Percentiles rank a stretch among this genome's conserved stretches.
Conservation (phyloP, 64 coral and sea anemone genomes). For the Stichodactyla mertensii region DNA sequence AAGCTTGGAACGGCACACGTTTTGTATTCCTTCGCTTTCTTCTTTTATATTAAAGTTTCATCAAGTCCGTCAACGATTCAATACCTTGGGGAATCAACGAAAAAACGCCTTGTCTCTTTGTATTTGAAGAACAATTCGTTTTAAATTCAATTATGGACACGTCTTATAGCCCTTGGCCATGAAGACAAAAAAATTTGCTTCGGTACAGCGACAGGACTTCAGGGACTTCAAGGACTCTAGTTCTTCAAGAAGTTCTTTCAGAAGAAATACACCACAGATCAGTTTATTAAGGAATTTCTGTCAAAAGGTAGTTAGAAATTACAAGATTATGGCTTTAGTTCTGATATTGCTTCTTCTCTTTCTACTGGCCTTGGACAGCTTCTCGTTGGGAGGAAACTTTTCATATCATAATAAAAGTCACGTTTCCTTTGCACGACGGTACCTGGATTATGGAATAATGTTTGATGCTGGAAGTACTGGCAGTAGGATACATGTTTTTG, state of each 20-base stretch:
- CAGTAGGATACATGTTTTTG: constrained; percentile 86
- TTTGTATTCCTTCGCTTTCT: too few species aligned
- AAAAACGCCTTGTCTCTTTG: not conserved
- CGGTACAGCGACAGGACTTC: not conserved
- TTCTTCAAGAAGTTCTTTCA: not conserved
- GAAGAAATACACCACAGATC: not conserved
- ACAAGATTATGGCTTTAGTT: not conserved
- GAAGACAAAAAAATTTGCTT: not conserved
- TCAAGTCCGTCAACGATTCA: not conserved
- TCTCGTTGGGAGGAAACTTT: not conserved
- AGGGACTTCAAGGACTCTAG: not conserved
- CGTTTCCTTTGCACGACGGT: not conserved
- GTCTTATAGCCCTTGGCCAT: not conserved
- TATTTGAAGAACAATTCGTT: not conserved
- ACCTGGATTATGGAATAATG: constrained; percentile 65
- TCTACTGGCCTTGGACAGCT: not conserved
- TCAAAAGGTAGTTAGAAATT: not conserved
- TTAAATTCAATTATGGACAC: not conserved
- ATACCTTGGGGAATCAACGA: not conserved
- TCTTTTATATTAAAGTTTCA: too few species aligned
- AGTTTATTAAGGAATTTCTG: not conserved
- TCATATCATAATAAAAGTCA: too few species aligned
- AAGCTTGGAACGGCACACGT: too few species aligned
- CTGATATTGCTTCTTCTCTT: not conserved
- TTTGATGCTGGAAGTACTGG: constrained; percentile 98